Conservation (phyloP, 2,113 vertebrate genomes). For the Phalacrocorax pelagicus region DNA sequence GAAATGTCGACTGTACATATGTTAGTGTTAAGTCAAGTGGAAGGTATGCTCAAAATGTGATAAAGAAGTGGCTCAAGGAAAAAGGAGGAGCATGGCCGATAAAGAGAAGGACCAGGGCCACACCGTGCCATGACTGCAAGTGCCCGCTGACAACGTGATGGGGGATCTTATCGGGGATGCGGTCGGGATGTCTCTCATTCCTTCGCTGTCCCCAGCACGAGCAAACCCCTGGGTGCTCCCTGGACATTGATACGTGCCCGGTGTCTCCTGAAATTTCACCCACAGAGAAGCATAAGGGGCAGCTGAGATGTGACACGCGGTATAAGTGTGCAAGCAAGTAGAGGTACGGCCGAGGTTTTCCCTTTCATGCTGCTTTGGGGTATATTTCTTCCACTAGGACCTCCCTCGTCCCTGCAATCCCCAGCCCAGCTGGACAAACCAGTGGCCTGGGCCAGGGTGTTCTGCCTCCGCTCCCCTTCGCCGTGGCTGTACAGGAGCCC, state of each 20-base stretch:
- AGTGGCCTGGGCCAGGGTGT: rapidly evolving
- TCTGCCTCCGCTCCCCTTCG: background rate
- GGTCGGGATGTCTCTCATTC: background rate
- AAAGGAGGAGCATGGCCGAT: background rate
- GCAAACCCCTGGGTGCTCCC: background rate
- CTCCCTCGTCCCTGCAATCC: background rate
- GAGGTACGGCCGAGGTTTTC: too few relatives aligned
- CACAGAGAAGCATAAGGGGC: rapidly evolving
- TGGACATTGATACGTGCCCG: rapidly evolving
- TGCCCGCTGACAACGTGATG: background rate
- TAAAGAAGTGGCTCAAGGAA: conserved; percentile 37
- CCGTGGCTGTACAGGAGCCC: background rate
- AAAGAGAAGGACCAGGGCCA: background rate
- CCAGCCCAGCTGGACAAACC: background rate
- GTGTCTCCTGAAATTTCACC: background rate
- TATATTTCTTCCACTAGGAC: background rate
- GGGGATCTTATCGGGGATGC: background rate
- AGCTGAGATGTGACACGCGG: background rate
- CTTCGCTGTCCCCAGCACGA: background rate
- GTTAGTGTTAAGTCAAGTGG: conserved; percentile 54
- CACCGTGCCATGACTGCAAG: background rate
- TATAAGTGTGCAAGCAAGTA: rapidly evolving
- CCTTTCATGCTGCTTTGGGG: background rate
- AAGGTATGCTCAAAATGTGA: conserved; percentile 44
- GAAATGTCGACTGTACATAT: background rate